A percentile compares a stretch with the other conserved stretches of the same genome.
phyloP scores from a whole-genome alignment of 1,140 invertebrate species.

The Hyphantria cunea region DNA sequence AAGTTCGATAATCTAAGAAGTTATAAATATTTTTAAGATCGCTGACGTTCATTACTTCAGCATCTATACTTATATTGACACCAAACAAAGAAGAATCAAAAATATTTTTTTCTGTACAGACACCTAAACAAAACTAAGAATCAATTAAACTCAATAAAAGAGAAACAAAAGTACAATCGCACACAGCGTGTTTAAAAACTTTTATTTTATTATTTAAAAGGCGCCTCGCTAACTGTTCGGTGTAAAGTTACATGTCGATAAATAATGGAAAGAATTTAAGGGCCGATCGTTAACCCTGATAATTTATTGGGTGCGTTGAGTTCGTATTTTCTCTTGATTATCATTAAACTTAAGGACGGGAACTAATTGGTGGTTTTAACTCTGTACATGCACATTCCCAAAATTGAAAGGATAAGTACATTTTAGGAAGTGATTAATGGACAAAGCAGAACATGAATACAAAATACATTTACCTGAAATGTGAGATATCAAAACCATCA shows the following conservation, averaged over 20 bases:
- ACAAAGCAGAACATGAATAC: too few species aligned
- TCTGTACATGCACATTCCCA: too few species aligned
- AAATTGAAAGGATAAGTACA: too few species aligned
- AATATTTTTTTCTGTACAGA: not conserved
- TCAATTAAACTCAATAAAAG: conserved; percentile 13
- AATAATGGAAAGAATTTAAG: conserved; percentile 43
- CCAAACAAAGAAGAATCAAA: not conserved
- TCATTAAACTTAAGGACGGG: not conserved
- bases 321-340: conserved; percentile 2
- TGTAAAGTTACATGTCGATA: conserved; percentile 42
- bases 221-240: conserved; percentile 33
- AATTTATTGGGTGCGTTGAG: conserved; percentile 8
- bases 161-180: conserved; percentile 17
- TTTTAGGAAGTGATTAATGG: too few species aligned
- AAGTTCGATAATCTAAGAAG: too few species aligned
- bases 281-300: conserved; percentile 23
- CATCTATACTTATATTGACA: too few species aligned
- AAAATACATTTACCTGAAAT: too few species aligned
- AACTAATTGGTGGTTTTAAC: conserved; percentile 8
- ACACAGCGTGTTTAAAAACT: not conserved
- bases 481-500: too few species aligned
- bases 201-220: conserved; percentile 36
- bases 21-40: too few species aligned
- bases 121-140: not conserved
- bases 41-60: too few species aligned